Evolutionary conservation across 2,113 vertebrate species (phyloP).

Genomic region (Triplophysa rosa): DNA sequence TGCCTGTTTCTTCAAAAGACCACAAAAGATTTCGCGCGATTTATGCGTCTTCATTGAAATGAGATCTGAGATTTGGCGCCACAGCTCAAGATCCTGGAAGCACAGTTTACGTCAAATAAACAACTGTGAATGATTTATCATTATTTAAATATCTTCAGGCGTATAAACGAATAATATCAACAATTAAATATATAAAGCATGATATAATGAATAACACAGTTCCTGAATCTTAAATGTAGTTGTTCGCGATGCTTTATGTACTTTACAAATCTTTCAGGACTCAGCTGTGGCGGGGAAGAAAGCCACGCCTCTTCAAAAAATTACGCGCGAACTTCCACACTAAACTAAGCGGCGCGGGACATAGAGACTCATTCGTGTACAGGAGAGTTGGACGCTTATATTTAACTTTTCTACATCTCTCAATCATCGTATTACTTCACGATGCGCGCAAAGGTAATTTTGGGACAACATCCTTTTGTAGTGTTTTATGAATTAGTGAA

Average conservation of each 20-base stretch:
- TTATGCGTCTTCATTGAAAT: slow-evolving; percentile 63
- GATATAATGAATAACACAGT: neutral
- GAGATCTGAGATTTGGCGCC: slow-evolving; percentile 68
- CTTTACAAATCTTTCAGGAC: slow-evolving; percentile 68
- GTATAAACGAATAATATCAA: neutral
- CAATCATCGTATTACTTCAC: slow-evolving; percentile 3
- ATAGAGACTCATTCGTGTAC: neutral
- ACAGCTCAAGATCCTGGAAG: slow-evolving; percentile 59
- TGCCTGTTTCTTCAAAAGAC: neutral
- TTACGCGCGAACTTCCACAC: slow-evolving; percentile 54
- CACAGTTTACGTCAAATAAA: neutral
- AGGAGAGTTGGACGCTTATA: neutral
- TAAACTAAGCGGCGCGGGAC: slow-evolving; percentile 20
- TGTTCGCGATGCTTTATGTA: neutral
- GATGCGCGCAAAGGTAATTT: slow-evolving; percentile 64
- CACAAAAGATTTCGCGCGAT: slow-evolving; percentile 48
- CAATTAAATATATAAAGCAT: fast-evolving
- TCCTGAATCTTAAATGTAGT: neutral
- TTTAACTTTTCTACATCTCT: neutral
- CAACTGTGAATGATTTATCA: neutral
- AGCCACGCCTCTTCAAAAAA: slow-evolving; percentile 34
- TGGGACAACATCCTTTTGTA: neutral
- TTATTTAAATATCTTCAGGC: neutral
- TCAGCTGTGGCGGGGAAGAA: slow-evolving; percentile 65
- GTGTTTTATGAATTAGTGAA: neutral